Evolutionary conservation across 2,797 vertebrate species (phyloP).

Genomic region (Pangasius macronema): DNA sequence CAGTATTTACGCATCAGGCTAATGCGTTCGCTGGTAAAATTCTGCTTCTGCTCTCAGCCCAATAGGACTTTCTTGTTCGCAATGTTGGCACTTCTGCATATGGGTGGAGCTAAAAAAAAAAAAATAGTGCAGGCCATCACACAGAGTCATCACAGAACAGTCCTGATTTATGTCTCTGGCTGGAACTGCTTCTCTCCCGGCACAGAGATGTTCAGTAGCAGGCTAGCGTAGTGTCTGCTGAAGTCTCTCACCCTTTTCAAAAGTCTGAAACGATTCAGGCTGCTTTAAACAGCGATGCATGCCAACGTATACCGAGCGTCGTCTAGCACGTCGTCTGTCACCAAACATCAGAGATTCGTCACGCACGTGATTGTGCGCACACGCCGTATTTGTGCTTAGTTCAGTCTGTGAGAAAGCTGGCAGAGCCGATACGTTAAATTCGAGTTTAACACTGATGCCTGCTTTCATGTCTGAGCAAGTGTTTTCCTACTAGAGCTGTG

Average conservation of each 20-base stretch:
- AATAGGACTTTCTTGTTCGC: not conserved
- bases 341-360: not conserved
- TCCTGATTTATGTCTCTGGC: slow-evolving; percentile 29
- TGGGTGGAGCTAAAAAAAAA: not conserved
- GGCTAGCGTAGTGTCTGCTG: not conserved
- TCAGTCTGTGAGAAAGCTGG: not conserved
- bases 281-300: not conserved
- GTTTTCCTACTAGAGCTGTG: not conserved
- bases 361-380: not conserved
- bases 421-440: not conserved
- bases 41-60: not conserved
- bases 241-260: not conserved
- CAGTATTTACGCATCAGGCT: no score
- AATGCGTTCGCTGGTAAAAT: not conserved
- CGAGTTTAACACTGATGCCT: not conserved
- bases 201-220: not conserved
- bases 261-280: not conserved
- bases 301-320: no score
- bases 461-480: not conserved
- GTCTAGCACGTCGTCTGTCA: not conserved
- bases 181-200: not conserved
- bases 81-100: not conserved
- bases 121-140: not conserved
- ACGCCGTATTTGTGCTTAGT: not conserved
- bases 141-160: slow-evolving; percentile 11